Conservation (phyloP, 2,113 vertebrate genomes). For the Eptesicus fuscus region DNA sequence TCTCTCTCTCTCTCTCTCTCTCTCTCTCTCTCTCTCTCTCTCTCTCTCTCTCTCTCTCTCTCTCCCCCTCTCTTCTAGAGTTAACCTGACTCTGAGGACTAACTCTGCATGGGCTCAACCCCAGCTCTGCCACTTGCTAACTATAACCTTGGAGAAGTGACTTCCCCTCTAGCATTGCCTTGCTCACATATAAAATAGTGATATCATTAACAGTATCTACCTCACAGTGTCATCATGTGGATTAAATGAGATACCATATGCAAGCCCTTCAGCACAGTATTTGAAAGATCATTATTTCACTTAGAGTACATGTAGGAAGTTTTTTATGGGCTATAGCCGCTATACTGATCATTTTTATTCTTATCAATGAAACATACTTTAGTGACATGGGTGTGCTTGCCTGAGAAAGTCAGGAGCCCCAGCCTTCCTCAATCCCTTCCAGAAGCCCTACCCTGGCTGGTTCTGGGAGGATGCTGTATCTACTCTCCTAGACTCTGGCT, state of each 20-base stretch:
- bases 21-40: background rate
- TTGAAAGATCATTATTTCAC: slow-evolving; percentile 13
- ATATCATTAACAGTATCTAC: background rate
- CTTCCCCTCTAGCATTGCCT: background rate
- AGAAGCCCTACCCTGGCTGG: background rate
- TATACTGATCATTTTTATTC: slow-evolving; percentile 23
- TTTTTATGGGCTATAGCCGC: background rate
- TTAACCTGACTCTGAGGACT: background rate
- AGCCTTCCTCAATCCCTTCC: background rate
- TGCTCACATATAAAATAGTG: background rate
- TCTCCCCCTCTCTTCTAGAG: background rate
- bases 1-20: background rate
- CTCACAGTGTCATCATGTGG: background rate
- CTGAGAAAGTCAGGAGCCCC: slow-evolving; percentile 7
- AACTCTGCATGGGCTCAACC: background rate
- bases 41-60: background rate
- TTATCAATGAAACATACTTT: slow-evolving; percentile 20
- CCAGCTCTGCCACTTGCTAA: background rate
- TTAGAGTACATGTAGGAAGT: background rate
- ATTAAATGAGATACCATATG: background rate
- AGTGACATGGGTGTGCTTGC: background rate
- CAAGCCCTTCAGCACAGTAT: background rate
- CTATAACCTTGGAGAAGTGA: background rate
- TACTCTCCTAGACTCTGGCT: background rate
- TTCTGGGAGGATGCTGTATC: background rate